phyloP scores from a whole-genome alignment of 2,113 vertebrate genomes.

The Anarrhichthys ocellatus region DNA sequence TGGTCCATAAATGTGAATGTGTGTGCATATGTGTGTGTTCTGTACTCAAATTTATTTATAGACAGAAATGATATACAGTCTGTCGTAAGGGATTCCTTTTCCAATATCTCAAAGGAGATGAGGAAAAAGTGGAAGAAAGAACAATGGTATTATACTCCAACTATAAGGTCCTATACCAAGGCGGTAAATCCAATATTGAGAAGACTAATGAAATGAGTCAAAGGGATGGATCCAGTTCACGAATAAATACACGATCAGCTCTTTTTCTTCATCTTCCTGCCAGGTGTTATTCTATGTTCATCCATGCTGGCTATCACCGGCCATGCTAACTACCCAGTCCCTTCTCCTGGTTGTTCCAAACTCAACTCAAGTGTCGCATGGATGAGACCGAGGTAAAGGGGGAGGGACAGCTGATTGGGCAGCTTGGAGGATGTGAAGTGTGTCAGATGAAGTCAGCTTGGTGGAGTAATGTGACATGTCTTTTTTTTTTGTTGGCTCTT shows the following conservation, averaged over 20 bases:
- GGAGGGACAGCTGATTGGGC: background rate
- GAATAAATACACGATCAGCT: background rate
- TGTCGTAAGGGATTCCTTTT: background rate
- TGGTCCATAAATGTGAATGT: conserved; percentile 22
- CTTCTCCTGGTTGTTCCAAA: background rate
- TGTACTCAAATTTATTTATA: background rate
- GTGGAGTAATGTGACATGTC: background rate
- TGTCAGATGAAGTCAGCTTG: background rate
- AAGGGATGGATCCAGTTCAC: background rate
- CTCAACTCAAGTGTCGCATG: background rate
- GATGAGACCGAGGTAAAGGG: background rate
- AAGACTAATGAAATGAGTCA: background rate
- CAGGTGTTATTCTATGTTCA: background rate
- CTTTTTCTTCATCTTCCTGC: background rate
- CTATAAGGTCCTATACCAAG: background rate
- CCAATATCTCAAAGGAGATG: background rate
- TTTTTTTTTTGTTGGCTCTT: too few species aligned
- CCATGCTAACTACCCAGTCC: background rate
- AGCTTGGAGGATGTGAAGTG: background rate
- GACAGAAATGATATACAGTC: background rate
- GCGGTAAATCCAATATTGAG: background rate
- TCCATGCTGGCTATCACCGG: background rate
- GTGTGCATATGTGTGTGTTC: background rate
- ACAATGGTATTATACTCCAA: background rate
- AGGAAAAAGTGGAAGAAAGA: background rate